Base-by-base conservation (phyloP, 2,113 vertebrate species). In the Murina feae region DNA sequence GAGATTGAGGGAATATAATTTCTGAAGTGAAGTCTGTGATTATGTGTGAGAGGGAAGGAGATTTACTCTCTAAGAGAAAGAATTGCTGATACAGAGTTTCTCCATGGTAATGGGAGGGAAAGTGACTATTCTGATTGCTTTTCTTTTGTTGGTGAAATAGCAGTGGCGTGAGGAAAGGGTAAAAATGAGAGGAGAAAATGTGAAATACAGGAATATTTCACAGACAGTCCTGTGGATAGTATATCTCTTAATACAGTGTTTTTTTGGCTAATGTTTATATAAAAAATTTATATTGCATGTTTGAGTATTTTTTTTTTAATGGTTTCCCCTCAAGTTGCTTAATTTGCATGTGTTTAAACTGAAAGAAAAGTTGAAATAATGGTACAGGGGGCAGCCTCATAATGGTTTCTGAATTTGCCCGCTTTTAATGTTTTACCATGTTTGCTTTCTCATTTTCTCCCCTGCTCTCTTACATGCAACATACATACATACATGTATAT, bases 191-290 rank as follows among this genome's bases (percentile, higher is more conserved):
- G 21, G 55, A 82, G 60, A 66, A 65, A 76, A 37, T 60, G 9
- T 42, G n/a, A 86, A 49, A n/a, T 39, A 7, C 2, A 9, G 35
- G 9, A 17, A 8, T 25, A 35, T 8, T 13, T 47, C 5, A 60
- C 21, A 78, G 51, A 49, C 7, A 78, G 20, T 30, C 20, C 28
- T 7, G 11, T 10, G 39, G 69, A 32, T 28, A 49, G 8, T 8
- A 1, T 13, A 4, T 42, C 49, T 81, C 74, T 71, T 71, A 66
- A 32, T 53, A 17, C 1, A 32, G 4, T 81, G 11, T 9, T 78
- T 93, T 93, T 89, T 71, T 63, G 55, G 10, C 42, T 80, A 84
- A 44, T 35, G 30, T 72, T 91, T 82, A 58, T 58, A 14, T 23
- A 85, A 20, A 60, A 58, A 60, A 71, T 4, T 42, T 75, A 2